A percentile compares a stretch with the other conserved stretches of the same genome.
phyloP scores from a whole-genome alignment of 2,113 vertebrate species.

The Syngnathus typhle region DNA sequence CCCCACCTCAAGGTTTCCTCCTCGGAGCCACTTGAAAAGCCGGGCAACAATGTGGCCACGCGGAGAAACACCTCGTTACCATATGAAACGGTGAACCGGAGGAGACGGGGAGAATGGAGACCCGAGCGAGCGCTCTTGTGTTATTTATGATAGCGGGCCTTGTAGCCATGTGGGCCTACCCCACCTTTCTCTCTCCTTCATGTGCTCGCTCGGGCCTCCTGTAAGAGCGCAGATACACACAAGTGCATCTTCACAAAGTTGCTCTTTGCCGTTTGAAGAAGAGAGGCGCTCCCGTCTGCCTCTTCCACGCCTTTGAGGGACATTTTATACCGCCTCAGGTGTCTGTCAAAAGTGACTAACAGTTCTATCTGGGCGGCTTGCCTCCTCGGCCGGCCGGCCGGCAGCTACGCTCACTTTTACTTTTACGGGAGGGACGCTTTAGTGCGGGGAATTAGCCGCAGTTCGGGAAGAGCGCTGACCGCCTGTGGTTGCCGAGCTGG shows the following conservation, averaged over 20 bases:
- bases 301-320: constrained; percentile 67
- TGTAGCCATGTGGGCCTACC: constrained; percentile 66
- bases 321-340: constrained; percentile 66
- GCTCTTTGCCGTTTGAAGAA: constrained; percentile 58
- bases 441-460: constrained; percentile 40
- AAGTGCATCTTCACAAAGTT: constrained; percentile 59
- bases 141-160: constrained; percentile 76
- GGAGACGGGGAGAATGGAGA: constrained; percentile 52
- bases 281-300: constrained; percentile 47
- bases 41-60: constrained; percentile 73
- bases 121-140: constrained; percentile 60
- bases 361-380: constrained; percentile 62
- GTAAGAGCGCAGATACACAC: constrained; percentile 20
- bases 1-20: constrained; percentile 72
- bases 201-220: constrained; percentile 26
- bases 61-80: constrained; percentile 76
- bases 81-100: constrained; percentile 75
- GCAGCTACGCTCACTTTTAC: constrained; percentile 48
- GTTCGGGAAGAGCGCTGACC: constrained; percentile 40
- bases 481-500: constrained; percentile 4
- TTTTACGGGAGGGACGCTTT: constrained; percentile 28
- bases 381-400: constrained; percentile 43
- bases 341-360: constrained; percentile 67
- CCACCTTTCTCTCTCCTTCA: constrained; percentile 41
- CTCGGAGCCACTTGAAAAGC: constrained; percentile 73